Base-by-base conservation (phyloP, 2,888 invertebrate species). In the Drosophila kanekoi region DNA sequence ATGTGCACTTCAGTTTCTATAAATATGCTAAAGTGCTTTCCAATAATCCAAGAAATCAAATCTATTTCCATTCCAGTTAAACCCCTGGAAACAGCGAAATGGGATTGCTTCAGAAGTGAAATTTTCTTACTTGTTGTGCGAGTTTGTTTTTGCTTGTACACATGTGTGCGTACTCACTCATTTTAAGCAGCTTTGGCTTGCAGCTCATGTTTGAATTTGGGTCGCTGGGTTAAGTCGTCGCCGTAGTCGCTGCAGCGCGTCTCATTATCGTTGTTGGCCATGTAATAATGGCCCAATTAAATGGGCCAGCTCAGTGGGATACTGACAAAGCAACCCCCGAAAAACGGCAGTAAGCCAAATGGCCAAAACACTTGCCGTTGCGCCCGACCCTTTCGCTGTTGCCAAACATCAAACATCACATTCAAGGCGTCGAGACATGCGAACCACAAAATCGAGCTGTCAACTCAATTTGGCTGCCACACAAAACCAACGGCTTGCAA, bases 391-490 rank as follows among this genome's bases (percentile, higher is more conserved):
- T 35, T 13, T 35, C 13, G 4, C 35, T 48, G 35, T 38, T 18
- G 40, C 40, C 16, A 32, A 16, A n/a, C 16, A 40, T 10, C 64
- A 32, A 44, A 37, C 41, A 66, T 62, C 81, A 83, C 78, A 84
- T 81, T 83, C 81, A 81, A 81, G 75, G 83, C 74, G 40, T 61
- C 49, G 14, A 20, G 44, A 41, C 68, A 72, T 35, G 70, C 75
- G 48, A 63, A 62, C 64, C 58, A 64, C 43, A 72, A 49, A 69
- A 58, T n/a, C 51, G 13, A 16, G 18, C 40, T 32, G n/a, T 32
- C 32, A 72, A 67, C 64, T 43, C 68, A 63, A 70, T 54, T 54
- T 53, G 33, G 18, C 37, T 38, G 13, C 23, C 38, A 8, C 40
- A 32, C 44, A 40, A 65, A 57, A 35, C 52, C 49, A 60, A 33